Base-by-base conservation (phyloP, 2,888 invertebrate genomes). In the Pheosia tremula region DNA sequence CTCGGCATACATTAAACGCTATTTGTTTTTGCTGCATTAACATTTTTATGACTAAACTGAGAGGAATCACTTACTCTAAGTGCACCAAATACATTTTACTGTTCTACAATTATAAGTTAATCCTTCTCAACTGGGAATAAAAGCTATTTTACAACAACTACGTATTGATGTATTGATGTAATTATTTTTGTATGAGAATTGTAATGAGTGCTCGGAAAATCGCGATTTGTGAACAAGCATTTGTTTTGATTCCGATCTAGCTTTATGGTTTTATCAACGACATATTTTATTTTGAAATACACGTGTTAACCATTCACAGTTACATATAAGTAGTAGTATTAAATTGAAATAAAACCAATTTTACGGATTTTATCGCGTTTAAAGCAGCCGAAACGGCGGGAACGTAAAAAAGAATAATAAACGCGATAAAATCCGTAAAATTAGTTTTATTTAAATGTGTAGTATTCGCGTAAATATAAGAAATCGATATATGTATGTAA, bases 11-110 rank as follows among this genome's bases (percentile, higher is more conserved):
- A 93, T 93, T 92, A 92, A 80, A 78, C 85, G 84, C 83, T 90
- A 84, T 91, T 92, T 93, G 92, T 92, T 91, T 91, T 90, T 88
- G 87, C 86, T 81, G 85, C 91, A 93, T 93, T 93, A 90, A 92
- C 93, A 93, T 93, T 93, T 93, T 93, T 93, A 93, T 93, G 89
- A 90, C 91, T 90, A 87, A 87, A 89, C 88, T 86, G 85, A 89
- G 88, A 89, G 86, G 84, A 90, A 91, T 90, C 90, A 87, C 89
- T 90, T 88, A 87, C 82, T 87, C 79, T 75, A 81, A 80, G 81
- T 77, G 82, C 77, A 74, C 83, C 75, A 81, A 77, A 77, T 72
- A 78, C 68, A 66, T 69, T 63, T 45, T 67, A 45, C 57, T 38
- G 49, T 58, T 8, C 13, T 9, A 43, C 56, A 63, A 50, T 57